These are phyloP conservation scores for Plebejus melissa DNA, from an alignment of 2,888 invertebrate genomes.

Conservation along the genomic window DNA sequence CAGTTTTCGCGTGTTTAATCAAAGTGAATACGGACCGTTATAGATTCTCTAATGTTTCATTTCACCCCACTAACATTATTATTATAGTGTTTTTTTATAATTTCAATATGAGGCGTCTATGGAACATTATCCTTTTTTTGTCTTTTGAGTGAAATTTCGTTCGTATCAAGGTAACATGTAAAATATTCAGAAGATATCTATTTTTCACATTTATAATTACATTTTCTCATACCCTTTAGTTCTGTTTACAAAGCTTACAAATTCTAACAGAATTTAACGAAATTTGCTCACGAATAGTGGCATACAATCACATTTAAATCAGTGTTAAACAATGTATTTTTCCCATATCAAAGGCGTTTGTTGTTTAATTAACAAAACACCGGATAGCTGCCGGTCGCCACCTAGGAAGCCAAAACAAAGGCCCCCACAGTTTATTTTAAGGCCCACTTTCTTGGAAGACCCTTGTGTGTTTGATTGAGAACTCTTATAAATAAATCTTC, in stretches of 20 bases:
- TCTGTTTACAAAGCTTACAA: background rate
- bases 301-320: background rate
- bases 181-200: no score
- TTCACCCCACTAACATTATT: background rate
- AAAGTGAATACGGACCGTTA: background rate
- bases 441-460: constrained; percentile 57
- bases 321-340: background rate
- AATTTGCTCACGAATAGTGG: background rate
- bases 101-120: background rate
- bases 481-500: constrained; percentile 59
- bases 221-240: background rate
- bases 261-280: background rate
- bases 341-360: constrained; percentile 14
- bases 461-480: constrained; percentile 62
- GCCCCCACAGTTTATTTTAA: constrained; percentile 54
- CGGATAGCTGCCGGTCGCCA: constrained; percentile 45
- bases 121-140: background rate
- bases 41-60: background rate
- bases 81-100: background rate
- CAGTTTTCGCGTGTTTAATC: constrained; percentile 17
- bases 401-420: constrained; percentile 69
- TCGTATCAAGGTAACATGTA: no score
- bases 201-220: background rate
- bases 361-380: constrained; percentile 25
- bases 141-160: background rate